phyloP scores from a whole-genome alignment of 2,797 vertebrate species.

The Myiothlypis chrysogaster region DNA sequence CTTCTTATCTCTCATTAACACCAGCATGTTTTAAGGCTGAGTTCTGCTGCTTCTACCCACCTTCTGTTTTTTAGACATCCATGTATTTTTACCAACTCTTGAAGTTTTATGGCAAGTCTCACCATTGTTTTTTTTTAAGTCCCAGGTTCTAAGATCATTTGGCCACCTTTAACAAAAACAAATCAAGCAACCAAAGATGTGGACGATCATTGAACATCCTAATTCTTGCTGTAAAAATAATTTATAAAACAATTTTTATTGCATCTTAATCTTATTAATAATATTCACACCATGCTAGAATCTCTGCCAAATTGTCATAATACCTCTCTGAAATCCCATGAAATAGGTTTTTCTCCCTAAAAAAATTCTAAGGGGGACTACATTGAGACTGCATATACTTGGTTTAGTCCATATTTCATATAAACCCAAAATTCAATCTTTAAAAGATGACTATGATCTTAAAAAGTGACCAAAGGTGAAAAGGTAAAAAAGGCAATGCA shows the following conservation, averaged over 20 bases:
- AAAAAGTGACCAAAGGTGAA: neutral
- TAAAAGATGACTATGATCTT: neutral
- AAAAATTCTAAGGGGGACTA: neutral
- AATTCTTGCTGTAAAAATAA: neutral
- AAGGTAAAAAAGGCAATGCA: neutral
- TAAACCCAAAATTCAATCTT: neutral
- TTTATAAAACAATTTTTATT: neutral
- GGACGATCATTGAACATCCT: neutral
- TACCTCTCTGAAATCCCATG: neutral
- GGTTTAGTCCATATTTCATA: neutral
- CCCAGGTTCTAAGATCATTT: neutral
- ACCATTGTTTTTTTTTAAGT: neutral
- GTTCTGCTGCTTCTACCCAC: neutral
- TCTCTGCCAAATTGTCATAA: neutral
- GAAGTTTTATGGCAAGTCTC: neutral
- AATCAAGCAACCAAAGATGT: neutral
- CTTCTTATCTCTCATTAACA: neutral
- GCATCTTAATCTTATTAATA: neutral
- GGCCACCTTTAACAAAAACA: neutral
- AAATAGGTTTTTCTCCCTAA: neutral
- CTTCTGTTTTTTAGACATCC: neutral
- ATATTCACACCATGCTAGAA: neutral
- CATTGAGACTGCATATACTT: neutral
- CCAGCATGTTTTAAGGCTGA: neutral
- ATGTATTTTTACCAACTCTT: neutral